Evolutionary conservation across 2,797 vertebrate species (phyloP), one percentile per base, ranked within the genome.

Genomic region (Pampus argenteus): DNA sequence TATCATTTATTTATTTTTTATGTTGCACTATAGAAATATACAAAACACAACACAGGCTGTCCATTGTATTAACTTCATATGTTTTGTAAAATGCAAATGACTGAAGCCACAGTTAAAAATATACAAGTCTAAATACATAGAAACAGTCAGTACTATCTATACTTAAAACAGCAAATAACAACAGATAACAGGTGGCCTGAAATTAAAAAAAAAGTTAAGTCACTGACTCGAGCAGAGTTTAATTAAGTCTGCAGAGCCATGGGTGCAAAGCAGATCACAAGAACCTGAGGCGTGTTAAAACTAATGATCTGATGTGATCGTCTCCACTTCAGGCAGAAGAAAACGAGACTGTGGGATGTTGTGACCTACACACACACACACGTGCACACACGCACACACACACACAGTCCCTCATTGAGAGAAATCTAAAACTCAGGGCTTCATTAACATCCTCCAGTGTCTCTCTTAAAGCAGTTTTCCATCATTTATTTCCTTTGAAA

Each of bases 281-380:
- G 61, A 78, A 76, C 74, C 72, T 25, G 71, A 79, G 80, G 80
- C 66, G 45, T 82, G 76, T 78, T 81, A 51, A 75, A 78, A 78
- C 83, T 90, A 89, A 87, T 86, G 84, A 88, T 84, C 71, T 81
- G 72, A 60, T 79, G 68, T 76, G 73, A 84, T 84, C 78, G 78
- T 74, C 68, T 82, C 40, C 61, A 59, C 40, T 55, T 69, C 60
- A 59, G 54, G 61, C 58, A 29, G 29, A 72, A 72, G 70, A 79
- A 73, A 51, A 80, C 79, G 80, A 62, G 71, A 45, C 55, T 51
- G 57, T 55, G 51, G 42, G 69, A 76, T 71, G 78, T 47, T 60
- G 65, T 87, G 85, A 83, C 86, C 76, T 50, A 56, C 66, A 44
- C 58, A 52, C 22, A 51, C 58, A 70, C 40, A 55, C 28, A 50